Conservation (phyloP, 2,797 vertebrate genomes). For the Hypotaenidia philippensis region DNA sequence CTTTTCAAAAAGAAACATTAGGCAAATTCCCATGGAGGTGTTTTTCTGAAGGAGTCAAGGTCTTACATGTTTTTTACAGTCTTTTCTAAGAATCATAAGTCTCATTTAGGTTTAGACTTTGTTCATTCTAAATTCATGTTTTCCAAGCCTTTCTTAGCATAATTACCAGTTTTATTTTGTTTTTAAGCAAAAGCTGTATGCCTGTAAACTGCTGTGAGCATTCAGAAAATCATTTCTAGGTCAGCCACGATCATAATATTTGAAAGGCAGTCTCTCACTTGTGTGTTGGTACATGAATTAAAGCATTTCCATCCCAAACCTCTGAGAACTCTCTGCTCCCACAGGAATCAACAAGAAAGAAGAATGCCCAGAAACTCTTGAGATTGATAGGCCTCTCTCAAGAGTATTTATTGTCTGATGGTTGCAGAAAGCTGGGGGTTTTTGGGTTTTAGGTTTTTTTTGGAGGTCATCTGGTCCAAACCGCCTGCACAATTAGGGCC, state of each 20-base stretch:
- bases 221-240: neutral
- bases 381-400: neutral
- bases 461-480: neutral
- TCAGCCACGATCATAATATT: neutral
- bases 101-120: neutral
- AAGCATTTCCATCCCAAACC: neutral
- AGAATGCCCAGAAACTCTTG: neutral
- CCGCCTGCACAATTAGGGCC: neutral
- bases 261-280: neutral
- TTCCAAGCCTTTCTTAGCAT: neutral
- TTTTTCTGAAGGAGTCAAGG: neutral
- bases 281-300: neutral
- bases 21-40: neutral
- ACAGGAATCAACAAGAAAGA: neutral
- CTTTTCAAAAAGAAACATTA: neutral
- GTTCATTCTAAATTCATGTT: neutral
- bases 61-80: neutral
- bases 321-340: neutral
- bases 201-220: neutral
- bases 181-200: neutral
- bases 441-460: too few relatives aligned
- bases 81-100: neutral
- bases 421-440: neutral
- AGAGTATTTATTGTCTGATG: neutral
- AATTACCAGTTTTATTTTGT: slow-evolving; percentile 9